Conservation (phyloP, 2,888 invertebrate genomes). For the Cordilura impudica region DNA sequence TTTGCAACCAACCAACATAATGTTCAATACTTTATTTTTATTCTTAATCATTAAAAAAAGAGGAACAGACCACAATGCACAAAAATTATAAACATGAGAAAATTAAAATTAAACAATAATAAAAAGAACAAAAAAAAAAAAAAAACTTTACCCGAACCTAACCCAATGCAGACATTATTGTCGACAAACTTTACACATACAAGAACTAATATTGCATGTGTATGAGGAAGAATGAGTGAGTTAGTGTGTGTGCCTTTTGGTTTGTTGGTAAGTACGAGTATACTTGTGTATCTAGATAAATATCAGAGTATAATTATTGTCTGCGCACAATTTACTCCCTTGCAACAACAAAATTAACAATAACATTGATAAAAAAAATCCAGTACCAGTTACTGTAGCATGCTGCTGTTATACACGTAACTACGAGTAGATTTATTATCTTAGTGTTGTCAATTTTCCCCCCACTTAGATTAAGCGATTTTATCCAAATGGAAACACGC, state of each 20-base stretch:
- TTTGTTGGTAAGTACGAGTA: neutral
- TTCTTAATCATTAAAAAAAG: neutral
- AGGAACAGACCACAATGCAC: too few relatives aligned
- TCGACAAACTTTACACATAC: conserved; percentile 23
- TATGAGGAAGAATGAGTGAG: neutral
- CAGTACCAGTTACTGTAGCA: neutral
- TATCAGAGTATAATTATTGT: conserved; percentile 43
- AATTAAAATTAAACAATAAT: conserved; percentile 9
- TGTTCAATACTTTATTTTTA: neutral
- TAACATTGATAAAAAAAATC: neutral
- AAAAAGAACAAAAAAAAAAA: conserved; percentile 8
- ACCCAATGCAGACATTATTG: conserved; percentile 57
- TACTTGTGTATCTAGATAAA: neutral
- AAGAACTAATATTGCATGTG: neutral
- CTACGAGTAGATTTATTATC: too few relatives aligned
- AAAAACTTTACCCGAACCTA: conserved; percentile 51
- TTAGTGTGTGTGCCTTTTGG: neutral
- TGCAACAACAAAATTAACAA: conserved; percentile 7
- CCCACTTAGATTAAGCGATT: too few relatives aligned
- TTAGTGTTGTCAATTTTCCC: too few relatives aligned
- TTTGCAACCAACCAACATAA: neutral
- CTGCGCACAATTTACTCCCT: conserved; percentile 56
- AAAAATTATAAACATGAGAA: conserved; percentile 6
- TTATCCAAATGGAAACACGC: too few relatives aligned
- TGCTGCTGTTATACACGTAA: too few relatives aligned